Percentiles rank a stretch among this genome's conserved stretches.
phyloP scores from a whole-genome alignment of 2,888 invertebrate genomes.

The Cosmopolites sordidus region DNA sequence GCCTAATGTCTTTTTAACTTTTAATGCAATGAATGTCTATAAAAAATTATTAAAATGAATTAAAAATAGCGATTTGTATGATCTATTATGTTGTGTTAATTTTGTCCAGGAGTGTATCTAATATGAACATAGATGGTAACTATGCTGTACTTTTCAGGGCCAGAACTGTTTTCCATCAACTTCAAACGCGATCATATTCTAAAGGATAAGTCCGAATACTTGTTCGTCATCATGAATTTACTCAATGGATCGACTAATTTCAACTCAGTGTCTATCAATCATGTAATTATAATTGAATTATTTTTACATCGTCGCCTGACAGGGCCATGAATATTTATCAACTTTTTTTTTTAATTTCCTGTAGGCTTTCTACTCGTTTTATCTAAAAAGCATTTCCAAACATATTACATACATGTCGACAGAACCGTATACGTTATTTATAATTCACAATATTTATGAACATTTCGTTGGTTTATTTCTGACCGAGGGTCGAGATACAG shows the following conservation, averaged over 20 bases:
- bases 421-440: conserved; percentile 20
- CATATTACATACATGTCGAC: conserved; percentile 25
- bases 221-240: conserved; percentile 3
- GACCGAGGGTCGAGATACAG: conserved; percentile 4
- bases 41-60: no score
- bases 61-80: no score
- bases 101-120: no score
- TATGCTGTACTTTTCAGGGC: no score
- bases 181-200: no score
- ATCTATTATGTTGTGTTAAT: no score
- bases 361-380: conserved; percentile 30
- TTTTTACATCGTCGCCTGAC: conserved; percentile 35
- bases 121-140: no score
- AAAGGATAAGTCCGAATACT: no score
- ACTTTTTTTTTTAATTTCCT: conserved; percentile 33
- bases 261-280: conserved; percentile 13
- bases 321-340: conserved; percentile 35
- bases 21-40: no score
- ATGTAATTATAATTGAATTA: conserved; percentile 24
- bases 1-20: no score
- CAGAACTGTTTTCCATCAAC: no score
- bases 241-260: conserved; percentile 13
- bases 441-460: conserved; percentile 25
- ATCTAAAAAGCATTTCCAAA: conserved; percentile 30
- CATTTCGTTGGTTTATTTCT: conserved; percentile 9